phyloP scores from a whole-genome alignment of 2,888 invertebrate genomes.

The Ennomos quercinarius region DNA sequence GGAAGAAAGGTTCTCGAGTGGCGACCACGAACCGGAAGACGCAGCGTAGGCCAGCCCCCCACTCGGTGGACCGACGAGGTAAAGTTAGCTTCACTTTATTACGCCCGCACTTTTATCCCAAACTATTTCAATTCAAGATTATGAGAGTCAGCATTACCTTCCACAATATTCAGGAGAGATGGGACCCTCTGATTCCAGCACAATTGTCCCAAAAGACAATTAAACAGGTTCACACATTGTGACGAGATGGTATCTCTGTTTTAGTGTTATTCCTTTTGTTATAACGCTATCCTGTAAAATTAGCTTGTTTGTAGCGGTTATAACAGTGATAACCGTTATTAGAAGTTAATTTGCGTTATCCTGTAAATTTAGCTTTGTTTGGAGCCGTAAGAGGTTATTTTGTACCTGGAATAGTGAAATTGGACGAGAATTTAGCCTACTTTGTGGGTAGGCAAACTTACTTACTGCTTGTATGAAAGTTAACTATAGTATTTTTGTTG shows the following conservation, averaged over 20 bases:
- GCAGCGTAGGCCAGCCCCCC: too few species aligned
- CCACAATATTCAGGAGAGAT: conserved; percentile 9
- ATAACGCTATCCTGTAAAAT: conserved; percentile 20
- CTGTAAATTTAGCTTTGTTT: conserved; percentile 7
- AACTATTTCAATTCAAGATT: too few species aligned
- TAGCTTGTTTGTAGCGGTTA: conserved; percentile 14
- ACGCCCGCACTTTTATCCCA: too few species aligned
- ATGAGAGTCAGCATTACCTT: not conserved
- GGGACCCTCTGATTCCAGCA: conserved; percentile 15
- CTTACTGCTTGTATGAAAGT: not conserved
- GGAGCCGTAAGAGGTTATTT: not conserved
- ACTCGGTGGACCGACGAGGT: too few species aligned
- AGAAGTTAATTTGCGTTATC: conserved; percentile 6
- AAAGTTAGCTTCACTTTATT: too few species aligned
- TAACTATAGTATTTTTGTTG: too few species aligned
- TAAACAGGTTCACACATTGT: conserved; percentile 34
- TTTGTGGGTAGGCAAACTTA: conserved; percentile 5
- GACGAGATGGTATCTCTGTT: conserved; percentile 27
- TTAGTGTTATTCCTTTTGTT: conserved; percentile 35
- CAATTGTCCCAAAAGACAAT: conserved; percentile 21
- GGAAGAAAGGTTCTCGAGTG: too few species aligned
- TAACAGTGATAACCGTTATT: conserved; percentile 5
- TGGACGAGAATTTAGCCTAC: not conserved
- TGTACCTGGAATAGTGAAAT: not conserved
- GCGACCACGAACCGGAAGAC: too few species aligned